These are phyloP conservation scores for Hemichromis elongatus DNA, from an alignment of 2,113 vertebrate species.

Conservation along the genomic window DNA sequence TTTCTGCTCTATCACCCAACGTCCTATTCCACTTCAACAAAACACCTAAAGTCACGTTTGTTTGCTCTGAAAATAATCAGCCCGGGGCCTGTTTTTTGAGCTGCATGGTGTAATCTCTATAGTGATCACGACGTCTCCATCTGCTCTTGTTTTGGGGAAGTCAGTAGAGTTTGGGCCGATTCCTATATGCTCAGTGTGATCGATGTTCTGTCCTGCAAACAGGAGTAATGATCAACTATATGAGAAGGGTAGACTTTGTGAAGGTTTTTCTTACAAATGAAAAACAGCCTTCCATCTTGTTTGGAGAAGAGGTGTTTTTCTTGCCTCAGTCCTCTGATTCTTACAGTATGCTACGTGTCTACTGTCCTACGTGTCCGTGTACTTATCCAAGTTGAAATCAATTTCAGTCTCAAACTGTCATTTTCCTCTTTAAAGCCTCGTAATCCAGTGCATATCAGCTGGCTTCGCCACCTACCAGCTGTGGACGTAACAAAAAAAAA, in stretches of 20 bases:
- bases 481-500: neutral
- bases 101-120: constrained; percentile 7
- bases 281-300: neutral
- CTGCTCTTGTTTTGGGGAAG: neutral
- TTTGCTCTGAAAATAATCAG: constrained; percentile 62
- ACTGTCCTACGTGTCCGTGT: neutral
- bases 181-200: neutral
- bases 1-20: neutral
- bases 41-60: constrained; percentile 54
- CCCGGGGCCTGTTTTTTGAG: constrained; percentile 24
- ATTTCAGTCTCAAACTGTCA: neutral
- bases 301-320: neutral
- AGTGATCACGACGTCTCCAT: neutral
- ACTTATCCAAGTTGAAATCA: neutral
- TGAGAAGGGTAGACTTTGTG: neutral
- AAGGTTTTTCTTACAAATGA: neutral
- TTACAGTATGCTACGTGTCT: neutral
- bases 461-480: constrained; percentile 10
- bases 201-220: neutral
- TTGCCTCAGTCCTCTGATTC: neutral
- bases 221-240: neutral
- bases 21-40: constrained; percentile 22
- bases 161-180: neutral
- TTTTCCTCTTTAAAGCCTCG: neutral
- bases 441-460: constrained; percentile 23